A percentile compares a stretch with the other conserved stretches of the same genome.
phyloP scores from a whole-genome alignment of 2,113 vertebrate species.

The Sorex fumeus region DNA sequence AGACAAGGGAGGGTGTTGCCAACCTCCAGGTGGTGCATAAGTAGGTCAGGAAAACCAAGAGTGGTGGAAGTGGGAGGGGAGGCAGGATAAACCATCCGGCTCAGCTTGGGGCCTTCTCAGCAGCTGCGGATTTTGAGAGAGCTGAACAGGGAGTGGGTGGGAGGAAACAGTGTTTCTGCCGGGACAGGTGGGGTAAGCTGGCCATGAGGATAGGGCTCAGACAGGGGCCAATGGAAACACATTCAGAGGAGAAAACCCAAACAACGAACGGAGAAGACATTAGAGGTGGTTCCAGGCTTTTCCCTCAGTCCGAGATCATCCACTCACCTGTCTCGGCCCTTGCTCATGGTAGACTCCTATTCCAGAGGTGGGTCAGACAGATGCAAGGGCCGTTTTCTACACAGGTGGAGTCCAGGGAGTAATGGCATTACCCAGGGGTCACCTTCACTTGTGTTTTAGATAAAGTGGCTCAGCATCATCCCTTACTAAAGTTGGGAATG shows the following conservation, averaged over 20 bases:
- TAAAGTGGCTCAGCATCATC: neutral
- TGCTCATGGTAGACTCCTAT: neutral
- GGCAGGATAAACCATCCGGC: neutral
- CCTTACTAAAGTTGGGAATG: too few species aligned
- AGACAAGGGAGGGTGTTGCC: neutral
- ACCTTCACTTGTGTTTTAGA: neutral
- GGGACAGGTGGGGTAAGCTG: neutral
- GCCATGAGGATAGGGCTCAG: neutral
- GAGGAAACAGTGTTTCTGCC: fast-evolving
- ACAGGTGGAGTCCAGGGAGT: too few species aligned
- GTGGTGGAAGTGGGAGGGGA: too few species aligned
- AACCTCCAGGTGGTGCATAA: neutral
- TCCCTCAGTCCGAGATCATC: neutral
- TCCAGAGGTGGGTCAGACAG: neutral
- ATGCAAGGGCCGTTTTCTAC: fast-evolving
- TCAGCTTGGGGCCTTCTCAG: fast-evolving
- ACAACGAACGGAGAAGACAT: neutral
- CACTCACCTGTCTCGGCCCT: fast-evolving
- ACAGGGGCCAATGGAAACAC: neutral
- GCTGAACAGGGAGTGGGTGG: neutral
- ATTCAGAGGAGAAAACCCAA: neutral
- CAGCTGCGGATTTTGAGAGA: neutral
- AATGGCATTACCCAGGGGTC: neutral
- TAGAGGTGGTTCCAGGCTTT: neutral
- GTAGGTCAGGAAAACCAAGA: neutral